Evolutionary conservation across 1,140 invertebrate species (phyloP).

Genomic region (Halictus rubicundus): DNA sequence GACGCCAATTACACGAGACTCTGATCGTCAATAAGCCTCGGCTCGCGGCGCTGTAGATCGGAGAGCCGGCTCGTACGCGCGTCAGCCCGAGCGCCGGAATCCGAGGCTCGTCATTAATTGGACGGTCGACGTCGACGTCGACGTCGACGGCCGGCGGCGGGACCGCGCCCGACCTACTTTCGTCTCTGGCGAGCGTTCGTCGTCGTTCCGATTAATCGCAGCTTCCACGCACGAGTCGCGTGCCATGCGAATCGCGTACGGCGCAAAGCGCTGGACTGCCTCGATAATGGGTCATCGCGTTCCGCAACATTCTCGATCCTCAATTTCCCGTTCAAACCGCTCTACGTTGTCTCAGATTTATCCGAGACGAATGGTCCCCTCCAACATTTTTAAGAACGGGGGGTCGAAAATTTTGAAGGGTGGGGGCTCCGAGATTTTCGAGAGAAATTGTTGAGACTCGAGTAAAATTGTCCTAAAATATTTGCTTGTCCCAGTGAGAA

Average conservation of each 20-base stretch:
- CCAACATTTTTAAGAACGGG: too few species aligned
- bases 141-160: background rate
- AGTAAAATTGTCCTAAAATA: too few species aligned
- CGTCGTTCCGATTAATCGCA: slow-evolving; percentile 12
- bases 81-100: slow-evolving; percentile 15
- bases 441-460: too few species aligned
- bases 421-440: too few species aligned
- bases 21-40: slow-evolving; percentile 4
- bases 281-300: background rate
- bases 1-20: background rate
- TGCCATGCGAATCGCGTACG: slow-evolving; percentile 18
- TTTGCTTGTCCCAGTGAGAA: too few species aligned
- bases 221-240: slow-evolving; percentile 19
- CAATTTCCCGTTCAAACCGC: too few species aligned
- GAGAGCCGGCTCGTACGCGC: too few species aligned
- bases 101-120: slow-evolving; percentile 55
- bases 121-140: slow-evolving; percentile 14
- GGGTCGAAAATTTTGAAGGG: too few species aligned
- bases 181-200: background rate
- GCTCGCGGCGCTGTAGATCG: background rate
- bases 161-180: slow-evolving; percentile 45
- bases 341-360: too few species aligned
- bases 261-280: background rate
- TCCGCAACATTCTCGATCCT: background rate
- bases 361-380: too few species aligned